Percentiles rank a stretch among this genome's conserved stretches.
Conservation (phyloP, 2,797 vertebrate genomes). For the Platyrinchus mystaceus region DNA sequence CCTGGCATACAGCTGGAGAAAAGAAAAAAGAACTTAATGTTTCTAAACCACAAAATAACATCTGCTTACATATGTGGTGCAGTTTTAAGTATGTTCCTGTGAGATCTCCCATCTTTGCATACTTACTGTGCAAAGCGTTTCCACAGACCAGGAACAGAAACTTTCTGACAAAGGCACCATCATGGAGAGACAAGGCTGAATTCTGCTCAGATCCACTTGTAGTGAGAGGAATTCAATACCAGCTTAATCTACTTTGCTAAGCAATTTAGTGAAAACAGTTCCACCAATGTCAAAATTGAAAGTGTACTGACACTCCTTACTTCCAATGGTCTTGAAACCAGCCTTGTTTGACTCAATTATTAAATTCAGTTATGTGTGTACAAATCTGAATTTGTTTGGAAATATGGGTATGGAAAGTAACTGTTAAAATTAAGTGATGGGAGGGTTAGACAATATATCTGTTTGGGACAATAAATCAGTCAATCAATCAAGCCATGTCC, state of each 20-base stretch:
- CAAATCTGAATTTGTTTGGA: not conserved
- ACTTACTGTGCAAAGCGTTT: not conserved
- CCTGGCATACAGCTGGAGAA: not conserved
- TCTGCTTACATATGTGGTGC: slow-evolving; percentile 18
- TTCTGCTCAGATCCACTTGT: not conserved
- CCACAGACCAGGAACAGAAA: not conserved
- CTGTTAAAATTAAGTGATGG: not conserved
- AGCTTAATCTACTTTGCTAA: fast-evolving
- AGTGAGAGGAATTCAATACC: not conserved
- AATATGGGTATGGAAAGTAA: not conserved
- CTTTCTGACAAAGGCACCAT: not conserved
- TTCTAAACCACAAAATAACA: slow-evolving; percentile 32
- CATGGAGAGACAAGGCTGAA: not conserved
- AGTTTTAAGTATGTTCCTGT: not conserved
- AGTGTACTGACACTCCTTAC: not conserved
- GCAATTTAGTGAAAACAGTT: not conserved
- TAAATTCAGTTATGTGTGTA: not conserved
- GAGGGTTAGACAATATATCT: not conserved
- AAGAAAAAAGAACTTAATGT: not conserved
- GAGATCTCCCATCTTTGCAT: not conserved
- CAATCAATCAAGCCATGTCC: not conserved
- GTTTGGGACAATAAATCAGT: not conserved
- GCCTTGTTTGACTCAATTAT: not conserved
- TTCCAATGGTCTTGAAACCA: not conserved
- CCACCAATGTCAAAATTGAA: not conserved